Evolutionary conservation across 2,888 invertebrate species (phyloP).

Genomic region (Sphinx pinastri): DNA sequence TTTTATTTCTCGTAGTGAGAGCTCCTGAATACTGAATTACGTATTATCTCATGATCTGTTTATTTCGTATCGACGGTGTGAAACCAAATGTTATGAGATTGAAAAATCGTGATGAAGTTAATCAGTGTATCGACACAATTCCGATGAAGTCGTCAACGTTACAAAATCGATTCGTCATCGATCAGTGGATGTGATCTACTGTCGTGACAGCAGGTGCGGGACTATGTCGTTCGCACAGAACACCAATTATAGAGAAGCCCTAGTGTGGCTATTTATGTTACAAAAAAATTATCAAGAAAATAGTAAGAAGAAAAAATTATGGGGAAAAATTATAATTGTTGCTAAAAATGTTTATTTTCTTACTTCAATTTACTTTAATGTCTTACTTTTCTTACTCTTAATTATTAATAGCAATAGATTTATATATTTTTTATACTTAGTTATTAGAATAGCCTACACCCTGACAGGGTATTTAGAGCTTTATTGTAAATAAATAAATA

Average conservation of each 20-base stretch:
- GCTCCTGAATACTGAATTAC: neutral
- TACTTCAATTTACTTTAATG: no score
- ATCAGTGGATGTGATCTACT: slow-evolving; percentile 74
- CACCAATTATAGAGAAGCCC: slow-evolving; percentile 18
- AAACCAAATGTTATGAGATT: slow-evolving; percentile 16
- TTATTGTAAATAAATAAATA: no score
- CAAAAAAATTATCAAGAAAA: no score
- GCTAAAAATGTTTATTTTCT: no score
- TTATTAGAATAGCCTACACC: no score
- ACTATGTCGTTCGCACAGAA: slow-evolving; percentile 35
- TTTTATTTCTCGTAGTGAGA: neutral
- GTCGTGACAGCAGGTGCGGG: slow-evolving; percentile 70
- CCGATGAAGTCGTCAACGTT: slow-evolving; percentile 72
- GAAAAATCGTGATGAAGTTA: slow-evolving; percentile 50
- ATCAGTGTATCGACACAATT: slow-evolving; percentile 67
- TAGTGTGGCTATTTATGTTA: slow-evolving; percentile 1
- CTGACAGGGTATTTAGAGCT: no score
- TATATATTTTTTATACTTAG: no score
- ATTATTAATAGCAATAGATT: no score
- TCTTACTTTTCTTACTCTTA: no score
- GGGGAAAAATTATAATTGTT: no score
- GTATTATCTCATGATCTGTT: neutral
- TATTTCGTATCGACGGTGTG: neutral
- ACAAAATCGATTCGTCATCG: slow-evolving; percentile 76
- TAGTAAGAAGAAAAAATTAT: no score